Conservation (phyloP, 2,888 invertebrate species). For the Plebejus melissa region DNA sequence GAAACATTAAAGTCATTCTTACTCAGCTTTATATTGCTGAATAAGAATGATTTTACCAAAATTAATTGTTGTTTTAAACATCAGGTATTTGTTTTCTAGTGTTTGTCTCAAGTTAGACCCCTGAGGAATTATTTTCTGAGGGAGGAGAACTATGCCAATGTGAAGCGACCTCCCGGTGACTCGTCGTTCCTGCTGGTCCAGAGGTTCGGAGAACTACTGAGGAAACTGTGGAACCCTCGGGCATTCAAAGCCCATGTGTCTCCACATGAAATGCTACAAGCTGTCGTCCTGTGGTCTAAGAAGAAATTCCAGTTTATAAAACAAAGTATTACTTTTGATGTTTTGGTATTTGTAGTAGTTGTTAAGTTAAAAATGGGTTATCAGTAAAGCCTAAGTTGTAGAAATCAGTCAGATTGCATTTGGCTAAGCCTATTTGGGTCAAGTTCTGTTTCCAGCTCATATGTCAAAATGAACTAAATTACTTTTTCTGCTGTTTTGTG, state of each 20-base stretch:
- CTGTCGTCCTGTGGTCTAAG: slow-evolving; percentile 97
- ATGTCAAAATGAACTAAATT: too few relatives aligned
- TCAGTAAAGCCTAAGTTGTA: too few relatives aligned
- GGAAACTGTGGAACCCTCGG: slow-evolving; percentile 99
- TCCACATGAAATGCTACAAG: slow-evolving; percentile 99
- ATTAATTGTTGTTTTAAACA: too few relatives aligned
- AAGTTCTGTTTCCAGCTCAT: too few relatives aligned
- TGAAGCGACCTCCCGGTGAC: slow-evolving; percentile 96
- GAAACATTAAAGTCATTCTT: too few relatives aligned
- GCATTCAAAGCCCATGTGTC: slow-evolving; percentile 99
- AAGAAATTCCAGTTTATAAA: slow-evolving; percentile 98
- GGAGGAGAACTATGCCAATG: slow-evolving; percentile 93
- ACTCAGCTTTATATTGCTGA: too few relatives aligned
- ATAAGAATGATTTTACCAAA: too few relatives aligned
- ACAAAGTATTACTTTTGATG: slow-evolving; percentile 83
- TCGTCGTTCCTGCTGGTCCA: slow-evolving; percentile 94
- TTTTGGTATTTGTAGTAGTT: background rate
- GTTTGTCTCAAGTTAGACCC: slow-evolving; percentile 96
- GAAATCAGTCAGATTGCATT: too few relatives aligned
- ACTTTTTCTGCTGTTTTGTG: too few relatives aligned
- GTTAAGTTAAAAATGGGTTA: background rate
- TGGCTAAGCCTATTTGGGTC: too few relatives aligned
- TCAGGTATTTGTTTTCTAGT: slow-evolving; percentile 76
- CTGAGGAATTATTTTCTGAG: slow-evolving; percentile 96
- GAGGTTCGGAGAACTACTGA: slow-evolving; percentile 94